Evolutionary conservation across 2,797 vertebrate species (phyloP), one percentile per base, ranked within the genome.

Genomic region (Gymnodraco acuticeps): DNA sequence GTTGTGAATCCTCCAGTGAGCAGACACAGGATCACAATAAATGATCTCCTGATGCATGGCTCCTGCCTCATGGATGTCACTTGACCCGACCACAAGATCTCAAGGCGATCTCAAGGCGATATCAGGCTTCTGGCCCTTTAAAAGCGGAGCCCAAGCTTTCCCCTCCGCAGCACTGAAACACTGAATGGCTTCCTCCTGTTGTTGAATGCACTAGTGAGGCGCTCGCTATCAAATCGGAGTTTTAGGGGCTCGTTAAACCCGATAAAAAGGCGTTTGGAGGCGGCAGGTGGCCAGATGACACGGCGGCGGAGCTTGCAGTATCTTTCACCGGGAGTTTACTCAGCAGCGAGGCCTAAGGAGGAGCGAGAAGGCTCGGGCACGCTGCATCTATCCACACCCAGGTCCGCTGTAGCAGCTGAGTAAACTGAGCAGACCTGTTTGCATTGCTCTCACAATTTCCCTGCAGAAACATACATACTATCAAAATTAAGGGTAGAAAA

Each of bases 51-150:
- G 90, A 80, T 60, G 61, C 67, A 80, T 85, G 78, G 69, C 56
- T 75, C 70, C 67, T 78, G 66, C 73, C 62, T 80, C 70, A 2
- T 12, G 63, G 54, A 41, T 84, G 87, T 91, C 81, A 92, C 90
- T 82, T 83, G 89, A 89, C 50, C 78, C 88, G 62, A 66, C 70
- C 47, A 65, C 69, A 51, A 69, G 69, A 75, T 65, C 80, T 74
- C 27, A 27, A 27, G 27, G 27, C 27, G 27, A 27, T 27, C 27
- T 27, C 0, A 33, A 70, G 84, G 67, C 54, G 71, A 64, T 72
- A 82, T 60, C 27, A 14, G 88, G 93, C 84, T 78, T 51, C 94
- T 95, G 94, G 85, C 90, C 89, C 95, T 96, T 95, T 95, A 95
- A 95, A 93, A 84, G 84, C 82, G 69, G 83, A 87, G 83, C 68